Base-by-base conservation (phyloP, 2,113 vertebrate species). In the Hyperoodon ampullatus region DNA sequence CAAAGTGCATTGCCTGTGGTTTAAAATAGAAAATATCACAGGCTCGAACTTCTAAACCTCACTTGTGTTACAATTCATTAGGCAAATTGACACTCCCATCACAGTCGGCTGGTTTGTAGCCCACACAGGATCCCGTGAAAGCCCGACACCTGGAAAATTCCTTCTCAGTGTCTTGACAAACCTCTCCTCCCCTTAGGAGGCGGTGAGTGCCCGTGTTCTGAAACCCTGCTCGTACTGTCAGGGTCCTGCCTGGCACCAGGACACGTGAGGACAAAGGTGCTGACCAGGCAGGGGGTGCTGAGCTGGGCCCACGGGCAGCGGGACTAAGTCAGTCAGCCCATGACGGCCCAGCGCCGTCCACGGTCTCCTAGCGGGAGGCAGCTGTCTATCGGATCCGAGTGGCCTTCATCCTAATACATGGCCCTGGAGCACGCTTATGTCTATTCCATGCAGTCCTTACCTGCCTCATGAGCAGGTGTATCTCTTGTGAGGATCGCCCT, bases 371-470 rank as follows among this genome's bases (percentile, higher is more conserved):
- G 23, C 5, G 2, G 16, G 12, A 35, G 42, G 58, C 68, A 3
- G 42, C n/a, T 2, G 5, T 33, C 28, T 21, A 1, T 23, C 19
- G 2, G 35, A 60, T 30, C 24, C 33, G 0, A 28, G 35, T 19
- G 1, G 1, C 55, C 65, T 23, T 50, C 35, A 7, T 33, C 80
- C 12, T 5, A 2, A 35, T 1, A 35, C 3, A 2, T 0, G 1
- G 19, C 30, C 47, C 0, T 3, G 3, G 18, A 10, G 18, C 35
- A 8, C 14, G 19, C 74, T 28, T 7, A 1, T 19, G 28, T 55
- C 6, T 33, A 1, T 28, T 12, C 68, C 13, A 35, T 28, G 26
- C 12, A 8, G 47, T 14, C 19, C 60, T 33, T 15, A 10, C 35
- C 44, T 19, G 55, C 70, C 39, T 11, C 3, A 0, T 23, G 21